Base-by-base conservation (phyloP, 2,113 vertebrate species). In the Phoxinus phoxinus region DNA sequence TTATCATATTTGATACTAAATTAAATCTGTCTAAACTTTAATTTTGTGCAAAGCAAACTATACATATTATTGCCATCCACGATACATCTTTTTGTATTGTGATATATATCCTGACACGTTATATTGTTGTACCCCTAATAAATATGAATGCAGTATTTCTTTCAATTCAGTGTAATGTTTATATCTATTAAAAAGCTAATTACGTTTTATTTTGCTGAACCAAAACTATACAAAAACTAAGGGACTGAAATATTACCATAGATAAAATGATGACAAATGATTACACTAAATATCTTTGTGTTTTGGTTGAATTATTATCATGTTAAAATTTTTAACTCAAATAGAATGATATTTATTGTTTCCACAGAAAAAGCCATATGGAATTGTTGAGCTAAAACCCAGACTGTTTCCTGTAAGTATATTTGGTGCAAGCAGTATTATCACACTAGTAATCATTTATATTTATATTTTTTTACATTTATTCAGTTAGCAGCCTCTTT, bases 401-500 rank as follows among this genome's bases (percentile, higher is more conserved):
- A 94, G 10, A 84, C 87, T 98, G 86, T 97, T 95, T 81, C 97
- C 97, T 46, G 97, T 98, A 92, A 97, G 97, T 97, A 79, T 86
- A 59, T 88, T 19, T 76, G 74, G n/a, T 17, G 7, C 0, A 73
- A 87, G 25, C 56, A 25, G n/a, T 87, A 30, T 73, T 35, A 59
- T 4, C n/a, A 19, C 77, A 61, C 13, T 17, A 61, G 41, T 59
- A 41, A 15, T 25, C 23, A 61, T 56, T 56, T 7, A 21, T 19
- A 0, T 56, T 56, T 21, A 21, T 13, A 6, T 51, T 17, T 44
- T 51, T 17, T 51, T 51, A 8, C 19, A 21, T 56, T 56, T 56
- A 56, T 21, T 8, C 53, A 56, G 6, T 23, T 23, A 23, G 53
- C 19, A 23, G 53, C 7, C 6, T 0, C 19, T 23, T 56, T 21